These are phyloP conservation scores for Ataeniobius toweri DNA, from an alignment of 2,797 vertebrate species.

Conservation along the genomic window DNA sequence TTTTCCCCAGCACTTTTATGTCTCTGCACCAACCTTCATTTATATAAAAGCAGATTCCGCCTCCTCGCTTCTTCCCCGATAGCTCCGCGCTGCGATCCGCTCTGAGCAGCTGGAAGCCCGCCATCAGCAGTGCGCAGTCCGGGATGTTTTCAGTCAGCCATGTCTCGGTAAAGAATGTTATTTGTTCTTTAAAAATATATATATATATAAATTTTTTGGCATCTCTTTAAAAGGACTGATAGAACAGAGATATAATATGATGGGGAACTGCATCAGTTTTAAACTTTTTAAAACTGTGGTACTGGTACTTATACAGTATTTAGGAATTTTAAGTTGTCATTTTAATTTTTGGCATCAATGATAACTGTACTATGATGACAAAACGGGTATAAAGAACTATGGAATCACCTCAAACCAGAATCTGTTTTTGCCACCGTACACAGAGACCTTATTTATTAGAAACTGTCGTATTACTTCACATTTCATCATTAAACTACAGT, in stretches of 20 bases:
- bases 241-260: too few relatives aligned
- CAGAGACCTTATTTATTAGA: not conserved
- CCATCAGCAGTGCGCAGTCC: too few relatives aligned
- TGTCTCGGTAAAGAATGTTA: too few relatives aligned
- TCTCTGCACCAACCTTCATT: too few relatives aligned
- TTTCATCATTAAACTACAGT: constrained; percentile 6
- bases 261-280: not conserved
- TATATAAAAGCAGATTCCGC: too few relatives aligned
- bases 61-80: too few relatives aligned
- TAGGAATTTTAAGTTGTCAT: not conserved
- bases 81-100: too few relatives aligned
- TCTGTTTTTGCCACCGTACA: not conserved
- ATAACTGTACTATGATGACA: not conserved
- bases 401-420: too few relatives aligned
- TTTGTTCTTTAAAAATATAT: not conserved
- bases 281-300: not conserved
- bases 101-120: too few relatives aligned
- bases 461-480: not conserved
- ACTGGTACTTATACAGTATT: not conserved
- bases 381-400: not conserved
- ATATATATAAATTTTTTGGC: not conserved
- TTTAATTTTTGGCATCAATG: not conserved
- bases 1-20: too few relatives aligned
- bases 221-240: not conserved
- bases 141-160: too few relatives aligned